These are phyloP conservation scores for Alviniconcha marisindica DNA, from an alignment of 1,140 invertebrate genomes.

Conservation along the genomic window DNA sequence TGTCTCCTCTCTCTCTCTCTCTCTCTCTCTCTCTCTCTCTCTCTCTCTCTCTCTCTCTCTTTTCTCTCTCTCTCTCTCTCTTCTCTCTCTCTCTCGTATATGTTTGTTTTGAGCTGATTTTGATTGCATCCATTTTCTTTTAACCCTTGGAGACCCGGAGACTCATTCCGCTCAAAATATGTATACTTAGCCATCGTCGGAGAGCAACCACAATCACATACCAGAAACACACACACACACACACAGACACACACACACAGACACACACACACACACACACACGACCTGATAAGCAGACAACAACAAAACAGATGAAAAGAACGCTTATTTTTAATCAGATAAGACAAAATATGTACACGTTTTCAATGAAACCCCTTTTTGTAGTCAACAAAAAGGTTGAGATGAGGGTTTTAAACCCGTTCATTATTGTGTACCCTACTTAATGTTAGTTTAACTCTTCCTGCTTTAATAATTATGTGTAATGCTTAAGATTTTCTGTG, in stretches of 20 bases:
- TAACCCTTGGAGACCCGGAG: not conserved
- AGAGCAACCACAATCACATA: not conserved
- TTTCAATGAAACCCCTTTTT: too few relatives aligned
- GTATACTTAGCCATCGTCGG: not conserved
- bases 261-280: not conserved
- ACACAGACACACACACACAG: not conserved
- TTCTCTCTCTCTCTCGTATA: not conserved
- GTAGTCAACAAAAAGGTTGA: too few relatives aligned
- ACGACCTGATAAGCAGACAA: not conserved
- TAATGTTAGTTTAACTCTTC: too few relatives aligned
- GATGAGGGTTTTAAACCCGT: too few relatives aligned
- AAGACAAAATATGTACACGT: too few relatives aligned
- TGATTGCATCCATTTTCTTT: not conserved
- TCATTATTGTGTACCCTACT: too few relatives aligned
- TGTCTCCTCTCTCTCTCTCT: not conserved
- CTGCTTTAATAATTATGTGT: too few relatives aligned
- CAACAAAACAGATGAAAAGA: too few relatives aligned
- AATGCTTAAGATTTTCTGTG: not conserved
- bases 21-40: slow-evolving; percentile 8
- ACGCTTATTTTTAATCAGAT: too few relatives aligned
- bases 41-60: not conserved
- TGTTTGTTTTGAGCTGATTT: not conserved
- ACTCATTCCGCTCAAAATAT: not conserved
- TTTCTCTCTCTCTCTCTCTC: not conserved
- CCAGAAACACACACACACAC: not conserved